A percentile compares a stretch with the other conserved stretches of the same genome.
Conservation (phyloP, 2,797 vertebrate genomes). For the Sebastes kiyomatsui region DNA sequence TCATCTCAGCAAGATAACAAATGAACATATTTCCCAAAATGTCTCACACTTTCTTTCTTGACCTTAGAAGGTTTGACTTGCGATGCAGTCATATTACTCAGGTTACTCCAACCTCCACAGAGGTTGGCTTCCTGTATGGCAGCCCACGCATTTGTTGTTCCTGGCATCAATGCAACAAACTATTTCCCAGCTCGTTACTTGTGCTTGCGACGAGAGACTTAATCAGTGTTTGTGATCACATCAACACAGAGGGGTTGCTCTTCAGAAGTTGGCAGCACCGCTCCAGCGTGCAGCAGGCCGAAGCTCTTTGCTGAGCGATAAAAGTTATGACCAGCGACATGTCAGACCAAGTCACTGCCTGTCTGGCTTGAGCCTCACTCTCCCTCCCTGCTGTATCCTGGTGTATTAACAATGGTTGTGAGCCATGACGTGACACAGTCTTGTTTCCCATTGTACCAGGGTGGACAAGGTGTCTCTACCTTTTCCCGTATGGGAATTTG, state of each 20-base stretch:
- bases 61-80: background rate
- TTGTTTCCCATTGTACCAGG: slow-evolving; percentile 68
- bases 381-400: slow-evolving; percentile 32
- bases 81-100: background rate
- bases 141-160: slow-evolving; percentile 35
- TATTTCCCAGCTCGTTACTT: slow-evolving; percentile 33
- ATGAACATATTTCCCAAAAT: background rate
- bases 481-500: slow-evolving; percentile 36
- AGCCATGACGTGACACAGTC: slow-evolving; percentile 45
- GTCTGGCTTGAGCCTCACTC: slow-evolving; percentile 31
- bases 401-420: slow-evolving; percentile 24
- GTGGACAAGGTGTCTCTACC: slow-evolving; percentile 71
- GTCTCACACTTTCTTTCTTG: background rate
- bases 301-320: background rate
- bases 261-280: slow-evolving; percentile 33
- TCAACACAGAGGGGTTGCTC: slow-evolving; percentile 21
- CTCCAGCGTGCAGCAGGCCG: background rate
- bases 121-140: slow-evolving; percentile 24
- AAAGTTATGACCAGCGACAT: background rate
- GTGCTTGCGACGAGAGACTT: background rate
- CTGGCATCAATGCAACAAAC: slow-evolving; percentile 7
- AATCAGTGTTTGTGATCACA: slow-evolving; percentile 51
- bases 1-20: background rate
- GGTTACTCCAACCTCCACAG: background rate
- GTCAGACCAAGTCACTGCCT: slow-evolving; percentile 7